Evolutionary conservation across 2,888 invertebrate species (phyloP), one percentile per base, ranked within the genome.

Genomic region (Drosophila antonietae): DNA sequence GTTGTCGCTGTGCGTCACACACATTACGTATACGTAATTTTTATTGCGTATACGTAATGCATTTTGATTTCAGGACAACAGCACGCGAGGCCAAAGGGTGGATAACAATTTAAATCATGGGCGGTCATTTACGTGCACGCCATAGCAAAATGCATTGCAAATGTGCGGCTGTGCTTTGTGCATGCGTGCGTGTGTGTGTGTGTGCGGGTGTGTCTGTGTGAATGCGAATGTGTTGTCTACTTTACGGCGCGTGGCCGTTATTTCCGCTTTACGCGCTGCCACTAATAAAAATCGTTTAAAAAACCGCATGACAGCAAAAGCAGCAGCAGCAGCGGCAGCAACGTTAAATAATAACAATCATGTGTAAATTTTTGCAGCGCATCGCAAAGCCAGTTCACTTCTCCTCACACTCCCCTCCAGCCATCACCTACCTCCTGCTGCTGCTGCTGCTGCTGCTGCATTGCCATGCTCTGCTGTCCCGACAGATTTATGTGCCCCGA

Each of bases 191-290:
- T 15, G 49, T 12, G 28, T 3, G 28, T 4, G 31, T 23, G 20
- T 49, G 15, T 15, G 28, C 28, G 28, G 28, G 31, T 23, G 20
- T 49, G 15, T 15, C 0, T 31, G 18, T 46, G 15, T 51, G 74
- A 61, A 61, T 72, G 60, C 62, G 51, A 77, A 73, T 88, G 88
- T 66, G 76, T 77, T 84, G 83, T 75, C 83, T 86, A 78, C 87
- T 88, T 88, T 86, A 86, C 89, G 87, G 87, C 89, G 89, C 89
- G 89, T 83, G 89, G 89, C 83, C 76, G 81, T 83, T 88, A 83
- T 88, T 83, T 83, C 83, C 83, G 83, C 75, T 83, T 83, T 78
- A 80, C 83, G 83, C 87, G 78, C 71, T 85, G 83, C 84, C 84
- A 83, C 83, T 88, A 83, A 83, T 88, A 83, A 83, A 83, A 83